Conservation (phyloP, 2,888 invertebrate species). For the Trachelus iudaicus region DNA sequence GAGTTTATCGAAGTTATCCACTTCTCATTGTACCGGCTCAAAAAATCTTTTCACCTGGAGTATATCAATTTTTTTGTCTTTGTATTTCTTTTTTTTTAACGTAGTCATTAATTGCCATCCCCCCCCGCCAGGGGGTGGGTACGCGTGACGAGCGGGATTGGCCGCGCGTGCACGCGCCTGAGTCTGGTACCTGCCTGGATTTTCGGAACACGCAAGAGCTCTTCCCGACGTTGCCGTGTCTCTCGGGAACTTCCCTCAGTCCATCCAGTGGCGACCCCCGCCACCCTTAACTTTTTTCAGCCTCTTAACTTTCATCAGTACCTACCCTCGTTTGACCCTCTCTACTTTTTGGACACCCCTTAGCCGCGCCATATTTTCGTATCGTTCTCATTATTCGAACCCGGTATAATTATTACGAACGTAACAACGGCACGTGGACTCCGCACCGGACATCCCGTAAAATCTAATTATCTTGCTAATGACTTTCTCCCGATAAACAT, state of each 20-base stretch:
- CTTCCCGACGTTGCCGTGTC: constrained; percentile 45
- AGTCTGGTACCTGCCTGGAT: constrained; percentile 20
- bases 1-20: not conserved
- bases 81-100: not conserved
- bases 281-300: not conserved
- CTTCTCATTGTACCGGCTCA: not conserved
- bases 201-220: constrained; percentile 38
- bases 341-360: not conserved
- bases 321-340: not conserved
- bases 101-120: constrained; percentile 10
- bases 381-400: not conserved
- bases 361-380: not conserved
- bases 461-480: not conserved
- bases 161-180: not conserved
- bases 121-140: not conserved
- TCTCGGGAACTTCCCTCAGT: constrained; percentile 35
- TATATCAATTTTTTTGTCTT: not conserved
- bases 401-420: not conserved
- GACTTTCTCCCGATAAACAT: not conserved
- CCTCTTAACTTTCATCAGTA: not conserved
- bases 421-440: not conserved
- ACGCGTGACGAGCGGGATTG: constrained; percentile 14
- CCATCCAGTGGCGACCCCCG: constrained; percentile 29
- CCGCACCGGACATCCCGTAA: not conserved
- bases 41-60: not conserved